These are phyloP conservation scores for Oscheius sp. DNA, from an alignment of 1,140 invertebrate species.

Conservation along the genomic window DNA sequence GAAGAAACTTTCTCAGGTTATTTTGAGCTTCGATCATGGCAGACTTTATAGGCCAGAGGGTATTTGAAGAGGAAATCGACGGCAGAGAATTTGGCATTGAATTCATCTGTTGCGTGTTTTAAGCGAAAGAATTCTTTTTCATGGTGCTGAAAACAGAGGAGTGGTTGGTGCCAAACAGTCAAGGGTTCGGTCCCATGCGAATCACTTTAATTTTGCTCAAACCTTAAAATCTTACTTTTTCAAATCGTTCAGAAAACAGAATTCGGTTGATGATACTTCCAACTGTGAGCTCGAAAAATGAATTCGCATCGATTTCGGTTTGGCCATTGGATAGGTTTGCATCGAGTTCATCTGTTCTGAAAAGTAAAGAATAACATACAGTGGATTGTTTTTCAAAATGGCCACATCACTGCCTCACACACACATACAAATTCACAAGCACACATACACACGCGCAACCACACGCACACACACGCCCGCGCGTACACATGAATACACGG, in stretches of 20 bases:
- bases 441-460: no score
- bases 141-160: conserved; percentile 6
- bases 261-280: conserved; percentile 37
- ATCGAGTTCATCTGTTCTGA: conserved; percentile 19
- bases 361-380: no score
- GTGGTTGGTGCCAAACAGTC: no score
- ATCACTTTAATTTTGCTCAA: neutral
- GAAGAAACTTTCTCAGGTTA: neutral
- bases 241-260: conserved; percentile 23
- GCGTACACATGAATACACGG: no score
- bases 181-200: no score
- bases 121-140: conserved; percentile 15
- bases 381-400: no score
- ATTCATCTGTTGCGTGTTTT: conserved; percentile 12
- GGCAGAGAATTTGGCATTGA: conserved; percentile 14
- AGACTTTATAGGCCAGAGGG: conserved; percentile 1
- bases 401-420: no score
- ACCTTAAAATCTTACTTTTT: neutral
- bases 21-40: neutral
- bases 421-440: no score
- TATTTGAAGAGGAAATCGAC: neutral
- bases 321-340: conserved; percentile 10
- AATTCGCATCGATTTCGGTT: conserved; percentile 12
- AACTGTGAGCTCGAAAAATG: conserved; percentile 23
- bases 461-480: no score